Evolutionary conservation across 2,113 vertebrate species (phyloP), one percentile per base, ranked within the genome.

Genomic region (Microcebus jonahi): DNA sequence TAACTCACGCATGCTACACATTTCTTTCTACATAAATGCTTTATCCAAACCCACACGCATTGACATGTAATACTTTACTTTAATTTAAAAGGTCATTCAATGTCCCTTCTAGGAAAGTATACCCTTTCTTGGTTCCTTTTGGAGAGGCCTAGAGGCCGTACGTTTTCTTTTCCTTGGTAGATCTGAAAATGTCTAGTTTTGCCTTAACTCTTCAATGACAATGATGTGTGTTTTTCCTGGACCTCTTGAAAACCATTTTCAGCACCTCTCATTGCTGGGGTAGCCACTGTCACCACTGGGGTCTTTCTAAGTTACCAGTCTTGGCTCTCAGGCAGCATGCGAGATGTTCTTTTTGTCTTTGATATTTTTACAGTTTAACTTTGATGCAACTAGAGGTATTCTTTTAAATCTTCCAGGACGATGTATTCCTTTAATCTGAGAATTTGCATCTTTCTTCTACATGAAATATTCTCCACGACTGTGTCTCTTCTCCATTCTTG

Each of bases 341-440:
- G 20, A 27, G 15, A 83, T 89, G 42, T 59, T 83, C 68, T 94
- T 27, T 81, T 85, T 91, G 90, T 91, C 65, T 91, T 88, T 81
- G 36, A 42, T 53, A 63, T 83, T 50, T 73, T 61, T 68, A 53
- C 5, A 48, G 18, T 67, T 53, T 65, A 61, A 36, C n/a, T 92
- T 36, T 59, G 21, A 70, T 29, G 7, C 34, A 55, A 80, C 75
- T 80, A 13, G 8, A 6, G 27, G 70, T 50, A 3, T 34, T 53
- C 23, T 76, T 45, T 76, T 39, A 67, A 36, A 55, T 55, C 4
- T 39, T 77, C 67, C 68, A 88, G 36, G 45, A 53, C 18, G 48
- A 9, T 29, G 18, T 59, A 3, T 76, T 87, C 68, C 55, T 77
- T 82, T 27, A 68, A 25, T 36, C 76, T 94, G 10, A 92, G 36